phyloP scores from a whole-genome alignment of 2,888 invertebrate genomes.

The Punctoribates punctum region DNA sequence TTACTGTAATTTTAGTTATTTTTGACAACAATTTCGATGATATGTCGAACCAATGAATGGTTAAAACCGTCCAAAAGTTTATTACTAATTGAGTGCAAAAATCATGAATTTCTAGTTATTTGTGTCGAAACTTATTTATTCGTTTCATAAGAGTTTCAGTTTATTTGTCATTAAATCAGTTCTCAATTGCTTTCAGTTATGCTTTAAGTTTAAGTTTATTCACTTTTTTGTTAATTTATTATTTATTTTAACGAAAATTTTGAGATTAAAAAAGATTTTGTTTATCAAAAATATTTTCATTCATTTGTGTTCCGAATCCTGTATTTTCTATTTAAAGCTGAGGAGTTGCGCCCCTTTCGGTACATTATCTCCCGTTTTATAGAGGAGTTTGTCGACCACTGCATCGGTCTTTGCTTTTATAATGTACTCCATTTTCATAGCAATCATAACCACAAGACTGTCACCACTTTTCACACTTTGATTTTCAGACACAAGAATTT shows the following conservation, averaged over 20 bases:
- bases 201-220: too few relatives aligned
- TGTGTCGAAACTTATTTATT: too few relatives aligned
- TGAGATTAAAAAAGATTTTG: too few relatives aligned
- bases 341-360: constrained; percentile 61
- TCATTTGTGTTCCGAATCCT: too few relatives aligned
- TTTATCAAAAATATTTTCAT: too few relatives aligned
- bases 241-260: too few relatives aligned
- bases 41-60: not conserved
- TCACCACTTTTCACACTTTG: constrained; percentile 81
- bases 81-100: too few relatives aligned
- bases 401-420: constrained; percentile 78
- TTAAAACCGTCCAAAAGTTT: not conserved
- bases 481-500: constrained; percentile 75
- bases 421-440: constrained; percentile 99
- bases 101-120: too few relatives aligned
- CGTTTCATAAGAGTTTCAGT: too few relatives aligned
- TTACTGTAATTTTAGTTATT: constrained; percentile 73
- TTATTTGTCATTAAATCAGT: too few relatives aligned
- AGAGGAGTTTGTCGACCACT: constrained; percentile 67
- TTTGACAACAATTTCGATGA: constrained; percentile 43
- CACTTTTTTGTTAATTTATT: too few relatives aligned
- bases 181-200: too few relatives aligned
- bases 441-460: constrained; percentile 85
- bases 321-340: constrained; percentile 43
- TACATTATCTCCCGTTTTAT: constrained; percentile 75